These are phyloP conservation scores for Magallana angulata DNA, from an alignment of 1,140 invertebrate species.

Conservation along the genomic window DNA sequence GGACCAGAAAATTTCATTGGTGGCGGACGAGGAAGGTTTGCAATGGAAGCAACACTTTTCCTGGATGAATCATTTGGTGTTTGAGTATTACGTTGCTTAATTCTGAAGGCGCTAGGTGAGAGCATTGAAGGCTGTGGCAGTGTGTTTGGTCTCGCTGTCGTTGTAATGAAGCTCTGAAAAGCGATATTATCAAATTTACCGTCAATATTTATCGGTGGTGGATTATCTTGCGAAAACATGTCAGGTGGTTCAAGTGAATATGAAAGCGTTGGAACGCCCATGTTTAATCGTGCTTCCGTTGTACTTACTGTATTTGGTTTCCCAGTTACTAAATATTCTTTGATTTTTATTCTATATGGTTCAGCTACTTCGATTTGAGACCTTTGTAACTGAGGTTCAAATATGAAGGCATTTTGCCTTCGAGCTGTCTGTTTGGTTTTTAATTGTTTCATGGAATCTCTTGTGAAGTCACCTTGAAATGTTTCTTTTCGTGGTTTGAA, in stretches of 20 bases:
- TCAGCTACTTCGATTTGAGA: neutral
- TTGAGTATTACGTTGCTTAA: neutral
- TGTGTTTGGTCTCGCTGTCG: neutral
- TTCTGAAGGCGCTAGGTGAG: neutral
- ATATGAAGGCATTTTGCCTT: neutral
- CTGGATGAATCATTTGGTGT: neutral
- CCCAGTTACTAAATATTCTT: neutral
- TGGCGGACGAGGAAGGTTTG: neutral
- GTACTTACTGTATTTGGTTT: neutral
- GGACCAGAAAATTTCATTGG: neutral
- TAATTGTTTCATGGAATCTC: neutral
- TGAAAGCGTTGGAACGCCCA: neutral
- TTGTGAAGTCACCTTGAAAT: neutral
- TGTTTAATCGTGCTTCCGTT: constrained; percentile 2
- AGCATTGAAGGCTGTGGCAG: neutral
- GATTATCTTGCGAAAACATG: constrained; percentile 8
- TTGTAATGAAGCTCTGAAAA: neutral
- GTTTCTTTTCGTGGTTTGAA: neutral
- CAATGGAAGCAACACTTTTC: neutral
- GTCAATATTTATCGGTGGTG: constrained; percentile 30
- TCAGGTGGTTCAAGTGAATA: neutral
- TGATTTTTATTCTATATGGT: neutral
- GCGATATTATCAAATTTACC: neutral
- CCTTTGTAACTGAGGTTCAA: constrained; percentile 10
- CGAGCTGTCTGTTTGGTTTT: neutral